These are phyloP conservation scores for Mus spretus DNA, from an alignment of 2,797 vertebrate genomes.

Conservation along the genomic window DNA sequence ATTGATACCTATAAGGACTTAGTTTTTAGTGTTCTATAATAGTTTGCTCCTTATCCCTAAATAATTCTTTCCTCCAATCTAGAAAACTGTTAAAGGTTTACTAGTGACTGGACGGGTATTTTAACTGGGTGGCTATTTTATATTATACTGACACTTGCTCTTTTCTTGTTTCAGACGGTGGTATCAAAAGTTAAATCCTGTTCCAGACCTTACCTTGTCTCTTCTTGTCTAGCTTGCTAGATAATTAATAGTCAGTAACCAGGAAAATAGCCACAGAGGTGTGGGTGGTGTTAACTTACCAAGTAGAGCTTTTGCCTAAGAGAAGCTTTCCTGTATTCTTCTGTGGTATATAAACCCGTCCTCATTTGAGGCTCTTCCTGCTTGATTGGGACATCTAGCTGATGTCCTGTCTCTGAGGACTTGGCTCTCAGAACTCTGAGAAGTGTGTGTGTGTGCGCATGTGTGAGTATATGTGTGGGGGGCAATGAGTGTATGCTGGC, in stretches of 20 bases:
- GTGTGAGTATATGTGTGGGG: background rate
- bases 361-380: slow-evolving; percentile 70
- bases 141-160: background rate
- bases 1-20: slow-evolving; percentile 1
- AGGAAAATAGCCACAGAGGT: slow-evolving; percentile 66
- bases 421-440: background rate
- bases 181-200: slow-evolving; percentile 63
- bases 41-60: background rate
- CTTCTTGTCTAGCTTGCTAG: slow-evolving; percentile 70
- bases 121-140: background rate
- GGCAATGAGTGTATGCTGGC: background rate
- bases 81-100: background rate
- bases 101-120: background rate
- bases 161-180: slow-evolving; percentile 15
- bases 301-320: slow-evolving; percentile 62
- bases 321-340: slow-evolving; percentile 50
- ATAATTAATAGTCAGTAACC: slow-evolving; percentile 13
- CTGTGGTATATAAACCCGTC: slow-evolving; percentile 28
- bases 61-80: background rate
- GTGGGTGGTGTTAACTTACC: slow-evolving; percentile 68
- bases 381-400: slow-evolving; percentile 1
- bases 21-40: slow-evolving; percentile 52
- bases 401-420: background rate
- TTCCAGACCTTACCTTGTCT: slow-evolving; percentile 41
- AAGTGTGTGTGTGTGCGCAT: background rate